Evolutionary conservation across 1,140 invertebrate species (phyloP), one percentile per base, ranked within the genome.

Genomic region (Pararge aegeria): DNA sequence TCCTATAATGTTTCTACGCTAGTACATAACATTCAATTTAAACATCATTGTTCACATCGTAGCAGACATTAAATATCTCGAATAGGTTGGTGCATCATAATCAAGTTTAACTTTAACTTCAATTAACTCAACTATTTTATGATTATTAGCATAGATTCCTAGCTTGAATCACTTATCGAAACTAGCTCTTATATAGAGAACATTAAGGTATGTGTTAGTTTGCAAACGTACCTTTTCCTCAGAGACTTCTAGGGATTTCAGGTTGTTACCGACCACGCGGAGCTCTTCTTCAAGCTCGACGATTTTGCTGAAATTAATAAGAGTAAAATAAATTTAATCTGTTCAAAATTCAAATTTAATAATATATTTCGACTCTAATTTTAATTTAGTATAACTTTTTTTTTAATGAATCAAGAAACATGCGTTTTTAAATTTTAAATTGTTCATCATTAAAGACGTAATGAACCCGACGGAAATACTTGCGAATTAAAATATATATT

Each of bases 271-370:
- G 88, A 99, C 98, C 79, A 99, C 97, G 87, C 98, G 96, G 78
- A 99, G 94, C 92, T 99, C 98, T 90, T 99, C 98, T 90, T 99
- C 98, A 92, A 99, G 95, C 92, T 99, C 98, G 87, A 98, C 97
- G 92, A 99, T 99, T 95, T 99, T 99, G 92, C 98, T 99, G 94
- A 58, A 95, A 94, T 70, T 54, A 24, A 59, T 68, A 64, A 64
- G 49, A 40, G 21, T 29, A 15, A 49, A 18, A 49, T 49, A 27
- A 49, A 49, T 49, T 49, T 13, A 0, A 49, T 29, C 21, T 49
- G 21, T 49, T 49, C 5, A 24, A 46, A 21, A 21, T 46, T 3
- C 18, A 19, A 16, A 18, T 18, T 38, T 12, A 3, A 38, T 38
- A 27, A 4, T 27, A 27, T 3, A 7, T 27, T 27, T 27, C 24